These are phyloP conservation scores for Poeciliopsis gracilis DNA, from an alignment of 2,797 vertebrate genomes.

Conservation along the genomic window DNA sequence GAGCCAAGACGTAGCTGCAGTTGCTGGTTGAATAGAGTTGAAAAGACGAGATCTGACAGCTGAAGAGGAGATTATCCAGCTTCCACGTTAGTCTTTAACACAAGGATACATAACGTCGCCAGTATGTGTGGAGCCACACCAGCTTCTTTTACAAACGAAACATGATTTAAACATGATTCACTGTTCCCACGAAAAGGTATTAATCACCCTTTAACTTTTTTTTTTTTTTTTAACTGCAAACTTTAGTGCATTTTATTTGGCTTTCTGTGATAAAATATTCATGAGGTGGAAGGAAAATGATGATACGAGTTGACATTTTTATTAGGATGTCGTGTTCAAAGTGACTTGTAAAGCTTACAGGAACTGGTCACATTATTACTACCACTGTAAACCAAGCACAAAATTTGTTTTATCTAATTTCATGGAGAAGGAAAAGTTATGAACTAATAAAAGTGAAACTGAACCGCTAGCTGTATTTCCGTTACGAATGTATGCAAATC, in stretches of 20 bases:
- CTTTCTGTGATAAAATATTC: background rate
- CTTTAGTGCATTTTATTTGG: background rate
- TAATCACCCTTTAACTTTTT: background rate
- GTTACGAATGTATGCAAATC: too few relatives aligned
- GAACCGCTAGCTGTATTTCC: too few relatives aligned
- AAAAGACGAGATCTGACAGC: constrained; percentile 28
- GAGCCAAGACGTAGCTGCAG: constrained; percentile 21
- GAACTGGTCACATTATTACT: background rate
- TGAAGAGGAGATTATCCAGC: constrained; percentile 20
- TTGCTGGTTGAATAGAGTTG: constrained; percentile 15
- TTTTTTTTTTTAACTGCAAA: background rate
- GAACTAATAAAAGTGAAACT: too few relatives aligned
- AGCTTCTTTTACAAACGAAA: background rate
- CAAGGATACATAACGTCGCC: constrained; percentile 4
- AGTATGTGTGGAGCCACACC: background rate
- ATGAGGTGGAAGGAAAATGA: background rate
- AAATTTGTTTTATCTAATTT: background rate
- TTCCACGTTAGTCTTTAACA: constrained; percentile 18
- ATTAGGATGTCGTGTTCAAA: background rate
- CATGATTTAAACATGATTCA: background rate
- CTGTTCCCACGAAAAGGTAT: background rate
- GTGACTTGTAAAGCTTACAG: background rate
- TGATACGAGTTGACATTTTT: background rate
- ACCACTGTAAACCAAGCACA: background rate
- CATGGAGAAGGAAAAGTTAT: background rate